Evolutionary conservation across 2,113 vertebrate species (phyloP), one percentile per base, ranked within the genome.

Genomic region (Brevimyrus niger): DNA sequence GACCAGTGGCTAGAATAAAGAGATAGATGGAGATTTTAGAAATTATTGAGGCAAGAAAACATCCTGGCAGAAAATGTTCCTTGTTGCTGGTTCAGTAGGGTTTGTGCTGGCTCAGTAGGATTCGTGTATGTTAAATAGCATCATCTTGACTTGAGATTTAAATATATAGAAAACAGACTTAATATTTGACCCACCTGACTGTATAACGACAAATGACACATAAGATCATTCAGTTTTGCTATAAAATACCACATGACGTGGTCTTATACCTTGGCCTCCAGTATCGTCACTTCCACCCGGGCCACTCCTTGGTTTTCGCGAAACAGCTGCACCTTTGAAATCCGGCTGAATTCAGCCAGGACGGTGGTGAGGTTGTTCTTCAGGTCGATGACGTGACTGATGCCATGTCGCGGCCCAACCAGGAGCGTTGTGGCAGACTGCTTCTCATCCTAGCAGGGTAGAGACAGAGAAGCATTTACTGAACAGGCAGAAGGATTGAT

Each of bases 311-410:
- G 98, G 92, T 97, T 98, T 94, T 99, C 98, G 92, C 98, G 93
- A 92, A 98, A 98, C 89, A 99, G 97, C 95, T 99, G 98, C 92
- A 99, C 96, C 94, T 99, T 99, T 94, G 96, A 97, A 94, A 99
- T 96, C 53, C 99, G 96, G 93, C 97, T 99, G 95, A 99, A 99
- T 95, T 99, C 98, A 0, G 97, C 96, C 93, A 99, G 95, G 94
- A 99, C 98, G 0, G 98, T 99, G 91, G 98, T 99, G 58, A 99
- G 98, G 95, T 99, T 99, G 93, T 98, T 99, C 95, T 98, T 99
- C 93, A 99, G 96, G 94, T 99, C 98, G 17, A 99, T 99, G 90
- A 99, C 98, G 42, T 99, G 98, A 93, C 98, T 99, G 93, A 99
- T 99, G 89, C 98, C 98, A 0, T 99, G 98, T 82, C 97, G 97